A percentile compares a stretch with the other conserved stretches of the same genome.
These are phyloP conservation scores for Gephyroberyx darwinii DNA, from an alignment of 2,797 vertebrate genomes.

Conservation along the genomic window DNA sequence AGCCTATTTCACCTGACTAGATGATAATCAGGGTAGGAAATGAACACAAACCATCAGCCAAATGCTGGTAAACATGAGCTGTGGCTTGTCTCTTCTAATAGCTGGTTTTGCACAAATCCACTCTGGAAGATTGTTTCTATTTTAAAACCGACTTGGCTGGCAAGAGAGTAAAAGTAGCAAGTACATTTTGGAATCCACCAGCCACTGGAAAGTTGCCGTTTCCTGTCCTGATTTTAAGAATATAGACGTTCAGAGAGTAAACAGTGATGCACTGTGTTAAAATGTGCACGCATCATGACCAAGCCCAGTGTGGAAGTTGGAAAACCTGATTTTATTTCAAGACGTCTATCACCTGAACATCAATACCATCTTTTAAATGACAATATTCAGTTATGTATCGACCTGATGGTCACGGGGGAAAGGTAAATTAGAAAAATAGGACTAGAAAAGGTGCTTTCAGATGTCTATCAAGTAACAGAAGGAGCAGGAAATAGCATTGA, in stretches of 20 bases:
- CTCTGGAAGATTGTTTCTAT: background rate
- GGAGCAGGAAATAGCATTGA: conserved; percentile 15
- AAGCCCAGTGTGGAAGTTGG: background rate
- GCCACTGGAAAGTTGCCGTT: too few relatives aligned
- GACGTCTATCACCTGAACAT: background rate
- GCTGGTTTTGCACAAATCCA: conserved; percentile 1
- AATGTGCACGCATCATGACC: background rate
- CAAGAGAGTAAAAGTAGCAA: background rate
- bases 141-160: background rate
- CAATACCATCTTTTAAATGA: conserved; percentile 4
- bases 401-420: background rate
- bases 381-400: conserved; percentile 13
- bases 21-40: background rate
- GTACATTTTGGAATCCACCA: background rate
- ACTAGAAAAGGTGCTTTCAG: too few relatives aligned
- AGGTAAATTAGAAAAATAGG: too few relatives aligned
- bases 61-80: too few relatives aligned
- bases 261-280: background rate
- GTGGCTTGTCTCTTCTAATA: background rate
- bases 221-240: too few relatives aligned
- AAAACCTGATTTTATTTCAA: background rate
- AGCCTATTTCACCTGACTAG: background rate
- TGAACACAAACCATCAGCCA: background rate
- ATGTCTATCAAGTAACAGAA: conserved; percentile 1
- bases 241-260: too few relatives aligned